Evolutionary conservation across 2,888 invertebrate genomes (phyloP).

Genomic region (Himalopsyche tibetana): DNA sequence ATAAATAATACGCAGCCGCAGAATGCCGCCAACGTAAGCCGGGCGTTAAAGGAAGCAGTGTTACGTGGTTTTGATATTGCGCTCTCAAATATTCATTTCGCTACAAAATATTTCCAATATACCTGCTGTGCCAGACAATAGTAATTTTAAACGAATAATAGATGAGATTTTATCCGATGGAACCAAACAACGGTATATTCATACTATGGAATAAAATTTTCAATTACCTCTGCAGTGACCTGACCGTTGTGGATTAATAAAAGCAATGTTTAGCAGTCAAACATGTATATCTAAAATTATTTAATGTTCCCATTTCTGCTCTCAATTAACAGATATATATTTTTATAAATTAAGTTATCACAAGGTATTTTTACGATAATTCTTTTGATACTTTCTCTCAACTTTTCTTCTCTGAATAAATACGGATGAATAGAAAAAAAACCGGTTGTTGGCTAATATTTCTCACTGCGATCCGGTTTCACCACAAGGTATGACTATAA

Average conservation of each 20-base stretch:
- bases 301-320: no score
- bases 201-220: not conserved
- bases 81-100: not conserved
- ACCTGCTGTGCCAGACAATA: not conserved
- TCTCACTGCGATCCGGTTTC: no score
- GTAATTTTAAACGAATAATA: conserved; percentile 1
- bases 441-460: no score
- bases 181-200: not conserved
- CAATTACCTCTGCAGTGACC: not conserved
- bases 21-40: not conserved
- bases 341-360: no score
- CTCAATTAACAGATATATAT: no score
- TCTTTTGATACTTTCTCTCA: no score
- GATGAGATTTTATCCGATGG: not conserved
- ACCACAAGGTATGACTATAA: no score
- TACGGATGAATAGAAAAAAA: no score
- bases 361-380: no score
- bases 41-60: not conserved
- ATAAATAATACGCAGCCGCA: not conserved
- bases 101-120: conserved; percentile 15
- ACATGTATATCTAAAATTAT: no score
- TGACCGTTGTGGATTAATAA: not conserved
- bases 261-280: no score
- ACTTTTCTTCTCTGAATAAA: no score
- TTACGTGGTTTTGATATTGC: conserved; percentile 20